Evolutionary conservation across 2,113 vertebrate genomes (phyloP).

Genomic region (Carassius carassius): DNA sequence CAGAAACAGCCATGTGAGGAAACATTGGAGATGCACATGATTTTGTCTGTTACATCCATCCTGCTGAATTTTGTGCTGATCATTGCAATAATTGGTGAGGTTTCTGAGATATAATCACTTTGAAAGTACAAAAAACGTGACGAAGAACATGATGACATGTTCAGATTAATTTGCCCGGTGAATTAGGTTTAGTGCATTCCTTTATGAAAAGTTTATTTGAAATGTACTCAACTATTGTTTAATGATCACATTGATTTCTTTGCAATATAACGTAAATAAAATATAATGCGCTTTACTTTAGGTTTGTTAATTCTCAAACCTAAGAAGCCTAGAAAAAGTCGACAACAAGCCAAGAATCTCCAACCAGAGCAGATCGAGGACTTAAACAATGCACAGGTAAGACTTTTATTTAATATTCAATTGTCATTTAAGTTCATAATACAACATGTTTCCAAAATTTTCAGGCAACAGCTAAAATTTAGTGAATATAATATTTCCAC

Average conservation of each 20-base stretch:
- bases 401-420: not conserved
- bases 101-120: not conserved
- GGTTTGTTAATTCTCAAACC: not conserved
- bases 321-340: not conserved
- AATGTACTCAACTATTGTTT: not conserved
- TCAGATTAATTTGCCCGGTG: not conserved
- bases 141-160: not conserved
- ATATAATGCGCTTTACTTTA: not conserved
- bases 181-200: not conserved
- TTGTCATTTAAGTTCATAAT: not conserved
- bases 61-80: not conserved
- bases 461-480: not conserved
- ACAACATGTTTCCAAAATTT: not conserved
- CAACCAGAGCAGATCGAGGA: not conserved
- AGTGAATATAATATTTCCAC: not conserved
- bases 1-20: fast-evolving
- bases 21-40: fast-evolving
- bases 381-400: not conserved
- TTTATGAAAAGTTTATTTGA: not conserved
- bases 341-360: not conserved
- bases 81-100: conserved; percentile 20
- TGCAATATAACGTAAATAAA: too few species aligned
- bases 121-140: not conserved
- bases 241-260: not conserved
- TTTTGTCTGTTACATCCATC: not conserved